A percentile compares a stretch with the other conserved stretches of the same genome.
Evolutionary conservation across 2,888 invertebrate genomes (phyloP).

Genomic region (Endotricha flammealis): DNA sequence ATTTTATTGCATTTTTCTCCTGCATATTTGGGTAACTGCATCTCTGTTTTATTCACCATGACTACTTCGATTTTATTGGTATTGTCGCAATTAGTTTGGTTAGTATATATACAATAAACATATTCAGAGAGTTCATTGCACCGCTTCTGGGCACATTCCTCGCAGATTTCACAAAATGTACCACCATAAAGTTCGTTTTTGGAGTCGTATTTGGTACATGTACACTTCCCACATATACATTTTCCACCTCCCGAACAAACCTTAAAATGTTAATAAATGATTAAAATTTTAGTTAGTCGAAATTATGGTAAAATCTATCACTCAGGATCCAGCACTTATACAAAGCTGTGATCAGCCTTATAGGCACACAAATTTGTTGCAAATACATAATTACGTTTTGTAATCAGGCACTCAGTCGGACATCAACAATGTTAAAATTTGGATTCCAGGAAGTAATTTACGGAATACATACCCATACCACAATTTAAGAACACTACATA

Average conservation of each 20-base stretch:
- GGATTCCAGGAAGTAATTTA: too few species aligned
- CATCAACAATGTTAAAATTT: too few species aligned
- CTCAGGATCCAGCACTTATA: too few species aligned
- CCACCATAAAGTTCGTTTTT: constrained; percentile 72
- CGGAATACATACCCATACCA: too few species aligned
- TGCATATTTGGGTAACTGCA: constrained; percentile 23
- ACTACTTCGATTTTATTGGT: constrained; percentile 24
- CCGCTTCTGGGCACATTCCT: constrained; percentile 80
- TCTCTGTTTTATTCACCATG: constrained; percentile 37
- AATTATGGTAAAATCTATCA: too few species aligned
- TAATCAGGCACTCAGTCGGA: too few species aligned
- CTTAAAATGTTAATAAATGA: constrained; percentile 45
- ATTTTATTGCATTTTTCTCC: constrained; percentile 35
- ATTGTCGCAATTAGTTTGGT: constrained; percentile 37
- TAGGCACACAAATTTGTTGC: too few species aligned
- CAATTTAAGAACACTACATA: too few species aligned
- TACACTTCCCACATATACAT: constrained; percentile 84
- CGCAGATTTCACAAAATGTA: constrained; percentile 84
- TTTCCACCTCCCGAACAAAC: constrained; percentile 75
- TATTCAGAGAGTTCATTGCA: constrained; percentile 84
- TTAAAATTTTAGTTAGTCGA: too few species aligned
- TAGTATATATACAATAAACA: constrained; percentile 78
- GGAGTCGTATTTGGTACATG: constrained; percentile 63
- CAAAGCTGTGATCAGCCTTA: too few species aligned
- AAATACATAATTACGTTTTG: too few species aligned